phyloP scores from a whole-genome alignment of 2,113 vertebrate species.

The Cochlearius cochlearius region DNA sequence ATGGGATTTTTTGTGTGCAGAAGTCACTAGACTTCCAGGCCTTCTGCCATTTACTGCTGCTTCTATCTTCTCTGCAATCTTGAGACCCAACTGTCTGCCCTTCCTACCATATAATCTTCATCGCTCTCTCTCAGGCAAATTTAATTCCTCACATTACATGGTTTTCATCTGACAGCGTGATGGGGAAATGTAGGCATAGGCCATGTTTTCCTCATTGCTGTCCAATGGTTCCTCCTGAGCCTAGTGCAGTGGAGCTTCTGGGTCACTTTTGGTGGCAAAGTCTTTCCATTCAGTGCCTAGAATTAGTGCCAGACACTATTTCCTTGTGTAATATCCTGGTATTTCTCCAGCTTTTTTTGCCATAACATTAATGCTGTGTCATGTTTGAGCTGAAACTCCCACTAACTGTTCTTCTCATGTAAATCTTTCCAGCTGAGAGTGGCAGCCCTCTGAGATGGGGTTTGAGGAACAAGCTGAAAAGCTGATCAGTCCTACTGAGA shows the following conservation, averaged over 20 bases:
- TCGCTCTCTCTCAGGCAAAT: not conserved
- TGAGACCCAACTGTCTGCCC: not conserved
- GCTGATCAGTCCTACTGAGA: not conserved
- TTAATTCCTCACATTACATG: not conserved
- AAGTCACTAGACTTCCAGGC: not conserved
- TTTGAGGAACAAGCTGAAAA: not conserved
- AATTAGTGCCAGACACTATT: not conserved
- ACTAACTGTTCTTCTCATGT: not conserved
- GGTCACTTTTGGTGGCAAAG: not conserved
- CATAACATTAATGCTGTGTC: not conserved
- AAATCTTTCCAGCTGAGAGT: not conserved
- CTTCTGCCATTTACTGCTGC: not conserved
- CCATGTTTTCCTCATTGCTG: not conserved
- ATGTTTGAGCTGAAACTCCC: not conserved
- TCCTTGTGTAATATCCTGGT: not conserved
- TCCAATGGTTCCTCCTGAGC: not conserved
- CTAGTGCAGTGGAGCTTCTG: not conserved
- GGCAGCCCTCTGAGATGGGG: not conserved
- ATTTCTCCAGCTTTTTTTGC: not conserved
- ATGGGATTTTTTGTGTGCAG: fast-evolving
- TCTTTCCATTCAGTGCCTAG: not conserved
- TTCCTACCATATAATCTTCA: not conserved
- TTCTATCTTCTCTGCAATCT: not conserved
- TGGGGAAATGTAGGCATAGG: not conserved
- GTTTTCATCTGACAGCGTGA: not conserved